Conservation (phyloP, 2,113 vertebrate species). For the Cynopterus brachyotis region DNA sequence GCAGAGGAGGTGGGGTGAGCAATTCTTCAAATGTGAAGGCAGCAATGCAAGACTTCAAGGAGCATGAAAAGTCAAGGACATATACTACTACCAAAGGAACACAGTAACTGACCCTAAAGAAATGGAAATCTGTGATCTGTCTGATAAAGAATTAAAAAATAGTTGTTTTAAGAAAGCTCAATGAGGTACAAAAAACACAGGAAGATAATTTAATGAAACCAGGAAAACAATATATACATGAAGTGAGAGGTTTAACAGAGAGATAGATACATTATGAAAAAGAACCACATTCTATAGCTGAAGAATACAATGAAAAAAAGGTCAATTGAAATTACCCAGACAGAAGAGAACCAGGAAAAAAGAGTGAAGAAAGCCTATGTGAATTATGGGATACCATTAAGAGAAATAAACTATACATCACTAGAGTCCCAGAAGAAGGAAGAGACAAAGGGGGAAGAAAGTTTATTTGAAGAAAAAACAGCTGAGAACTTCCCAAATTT, state of each 20-base stretch:
- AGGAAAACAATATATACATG: no score
- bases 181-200: no score
- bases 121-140: background rate
- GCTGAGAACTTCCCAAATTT: background rate
- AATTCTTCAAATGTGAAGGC: background rate
- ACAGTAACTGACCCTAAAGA: background rate
- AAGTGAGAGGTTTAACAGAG: no score
- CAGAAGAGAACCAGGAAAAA: background rate
- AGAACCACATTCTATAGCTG: background rate
- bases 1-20: background rate
- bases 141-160: no score
- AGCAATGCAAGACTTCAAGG: background rate
- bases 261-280: no score
- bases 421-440: background rate
- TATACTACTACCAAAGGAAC: background rate
- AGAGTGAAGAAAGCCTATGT: background rate
- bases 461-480: background rate
- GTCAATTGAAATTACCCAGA: background rate
- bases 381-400: background rate
- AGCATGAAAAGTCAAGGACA: background rate
- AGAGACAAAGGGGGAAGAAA: background rate
- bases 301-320: background rate
- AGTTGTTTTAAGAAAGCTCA: no score
- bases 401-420: background rate
- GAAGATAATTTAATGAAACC: no score